Base-by-base conservation (phyloP, 2,888 invertebrate species). In the Tenthredo amoena region DNA sequence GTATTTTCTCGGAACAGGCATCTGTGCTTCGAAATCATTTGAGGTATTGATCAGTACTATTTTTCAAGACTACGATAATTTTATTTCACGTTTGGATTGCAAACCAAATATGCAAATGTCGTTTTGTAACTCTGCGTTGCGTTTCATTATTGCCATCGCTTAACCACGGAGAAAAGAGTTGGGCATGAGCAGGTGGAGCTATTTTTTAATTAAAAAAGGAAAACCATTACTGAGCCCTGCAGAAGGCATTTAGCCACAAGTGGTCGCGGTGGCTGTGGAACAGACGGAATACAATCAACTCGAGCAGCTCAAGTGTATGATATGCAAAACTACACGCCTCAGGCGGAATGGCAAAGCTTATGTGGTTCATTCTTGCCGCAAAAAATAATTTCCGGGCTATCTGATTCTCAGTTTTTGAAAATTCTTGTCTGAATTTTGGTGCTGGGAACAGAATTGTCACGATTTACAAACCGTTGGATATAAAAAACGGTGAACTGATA, bases 231-330 rank as follows among this genome's bases (percentile, higher is more conserved):
- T 31, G 18, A 77, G 18, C 34, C 77, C 55, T 6, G 55, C 26
- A 34, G 4, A 47, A 47, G 47, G 18, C 37, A 40, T n/a, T 68
- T 18, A 55, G 31, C 34, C 21, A 55, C 26, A 55, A 55, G n/a
- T 21, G 37, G 31, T 15, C 15, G 47, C 3, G 47, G 15, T 3
- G 21, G 3, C 55, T 55, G 31, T 34, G 55, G 2, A 34, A 18
- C 18, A 34, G 26, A 31, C 21, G 55, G n/a, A 31, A 55, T 9
- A 50, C 31, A 55, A 55, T 31, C 6, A 55, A 77, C 55, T 34
- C 50, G 77, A 55, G 77, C 34, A 77, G 21, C 34, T 34, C 77
- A 21, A 77, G 77, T 26, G 77, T 77, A 55, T 50, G 50, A 77
- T 50, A 34, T 31, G 34, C n/a, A 34, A 77, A 34, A 77, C 21